Evolutionary conservation across 2,113 vertebrate species (phyloP).

Genomic region (Engraulis encrasicolus): DNA sequence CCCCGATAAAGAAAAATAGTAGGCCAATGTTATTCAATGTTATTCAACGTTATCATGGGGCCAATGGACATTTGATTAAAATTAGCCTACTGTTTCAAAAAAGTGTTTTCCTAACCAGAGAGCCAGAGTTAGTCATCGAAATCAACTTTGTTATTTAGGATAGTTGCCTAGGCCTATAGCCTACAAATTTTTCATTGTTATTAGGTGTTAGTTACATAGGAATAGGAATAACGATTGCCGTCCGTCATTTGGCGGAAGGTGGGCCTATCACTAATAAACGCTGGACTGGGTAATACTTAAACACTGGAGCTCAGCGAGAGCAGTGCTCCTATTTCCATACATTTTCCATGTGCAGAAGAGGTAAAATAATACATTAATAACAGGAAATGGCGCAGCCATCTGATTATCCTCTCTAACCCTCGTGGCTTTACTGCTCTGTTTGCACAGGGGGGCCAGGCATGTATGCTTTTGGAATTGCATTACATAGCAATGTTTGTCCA

Average conservation of each 20-base stretch:
- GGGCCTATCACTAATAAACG: background rate
- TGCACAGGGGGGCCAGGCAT: slow-evolving; percentile 15
- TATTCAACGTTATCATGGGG: too few species aligned
- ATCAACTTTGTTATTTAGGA: too few species aligned
- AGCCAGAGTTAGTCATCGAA: too few species aligned
- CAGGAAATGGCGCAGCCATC: slow-evolving; percentile 18
- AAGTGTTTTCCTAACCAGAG: background rate
- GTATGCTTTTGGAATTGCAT: slow-evolving; percentile 18
- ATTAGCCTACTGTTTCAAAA: too few species aligned
- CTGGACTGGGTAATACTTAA: background rate
- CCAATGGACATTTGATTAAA: background rate
- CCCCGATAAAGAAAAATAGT: background rate
- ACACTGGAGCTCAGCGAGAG: background rate
- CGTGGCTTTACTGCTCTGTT: slow-evolving; percentile 19
- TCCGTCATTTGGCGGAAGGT: background rate
- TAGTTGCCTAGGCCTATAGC: too few species aligned
- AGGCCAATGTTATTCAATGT: background rate
- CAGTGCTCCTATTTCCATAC: background rate
- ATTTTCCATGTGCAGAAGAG: background rate
- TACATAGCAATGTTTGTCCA: slow-evolving; percentile 18
- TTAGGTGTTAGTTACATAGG: too few species aligned
- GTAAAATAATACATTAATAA: slow-evolving; percentile 20
- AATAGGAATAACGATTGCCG: background rate
- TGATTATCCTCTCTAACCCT: slow-evolving; percentile 8
- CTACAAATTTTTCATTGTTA: too few species aligned